Percentiles rank a stretch among this genome's conserved stretches.
Conservation (phyloP, 2,797 vertebrate species). For the Molossus alvarezi region DNA sequence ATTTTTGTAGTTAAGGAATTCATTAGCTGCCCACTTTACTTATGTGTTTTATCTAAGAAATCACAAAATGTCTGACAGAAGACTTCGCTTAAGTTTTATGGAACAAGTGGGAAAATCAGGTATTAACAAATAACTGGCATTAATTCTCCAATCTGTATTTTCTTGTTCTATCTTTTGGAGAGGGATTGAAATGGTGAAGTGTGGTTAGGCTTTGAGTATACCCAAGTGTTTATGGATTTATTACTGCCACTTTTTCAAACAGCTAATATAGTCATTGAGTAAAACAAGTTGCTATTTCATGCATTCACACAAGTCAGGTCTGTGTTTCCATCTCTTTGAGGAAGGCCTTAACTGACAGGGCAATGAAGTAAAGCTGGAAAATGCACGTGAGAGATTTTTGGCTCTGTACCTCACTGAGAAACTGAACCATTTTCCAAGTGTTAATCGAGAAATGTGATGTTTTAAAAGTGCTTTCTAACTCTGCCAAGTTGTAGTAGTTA, state of each 20-base stretch:
- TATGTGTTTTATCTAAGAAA: constrained; percentile 67
- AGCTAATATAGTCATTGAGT: constrained; percentile 51
- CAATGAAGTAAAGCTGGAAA: constrained; percentile 70
- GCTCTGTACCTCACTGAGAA: constrained; percentile 52
- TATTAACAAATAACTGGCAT: constrained; percentile 53
- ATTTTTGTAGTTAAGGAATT: constrained; percentile 17
- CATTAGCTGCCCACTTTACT: not conserved
- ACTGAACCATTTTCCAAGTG: constrained; percentile 57
- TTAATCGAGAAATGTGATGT: constrained; percentile 63
- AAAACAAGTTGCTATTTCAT: constrained; percentile 67
- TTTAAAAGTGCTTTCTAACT: constrained; percentile 47
- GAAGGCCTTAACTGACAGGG: constrained; percentile 44
- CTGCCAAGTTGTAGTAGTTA: constrained; percentile 22
- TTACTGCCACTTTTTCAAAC: constrained; percentile 45
- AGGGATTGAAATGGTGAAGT: constrained; percentile 54
- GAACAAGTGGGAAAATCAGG: constrained; percentile 35
- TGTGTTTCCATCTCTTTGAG: constrained; percentile 68
- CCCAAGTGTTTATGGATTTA: constrained; percentile 44
- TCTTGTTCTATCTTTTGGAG: constrained; percentile 32
- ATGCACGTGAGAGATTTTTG: constrained; percentile 39
- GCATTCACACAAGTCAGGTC: constrained; percentile 32
- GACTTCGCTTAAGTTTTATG: constrained; percentile 61
- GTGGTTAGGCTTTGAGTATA: constrained; percentile 56
- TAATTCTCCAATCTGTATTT: constrained; percentile 57
- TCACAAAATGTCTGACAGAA: constrained; percentile 45